phyloP scores from a whole-genome alignment of 2,113 vertebrate genomes.

The Otolemur garnettii region DNA sequence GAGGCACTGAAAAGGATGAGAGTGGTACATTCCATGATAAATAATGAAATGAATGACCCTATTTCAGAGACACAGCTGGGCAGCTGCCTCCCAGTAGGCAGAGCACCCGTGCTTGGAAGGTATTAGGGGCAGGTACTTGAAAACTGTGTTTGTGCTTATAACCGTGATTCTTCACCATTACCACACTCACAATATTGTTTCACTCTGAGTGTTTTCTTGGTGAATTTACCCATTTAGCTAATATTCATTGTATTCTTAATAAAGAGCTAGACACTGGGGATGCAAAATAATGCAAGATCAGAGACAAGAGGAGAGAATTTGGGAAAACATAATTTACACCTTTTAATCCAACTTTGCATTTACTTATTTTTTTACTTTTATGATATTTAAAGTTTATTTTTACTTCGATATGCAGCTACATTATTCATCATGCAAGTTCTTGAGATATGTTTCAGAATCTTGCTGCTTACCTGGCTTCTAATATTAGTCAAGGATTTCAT shows the following conservation, averaged over 20 bases:
- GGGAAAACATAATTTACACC: background rate
- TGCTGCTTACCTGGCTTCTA: background rate
- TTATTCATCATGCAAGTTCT: background rate
- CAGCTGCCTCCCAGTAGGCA: background rate
- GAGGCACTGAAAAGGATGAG: background rate
- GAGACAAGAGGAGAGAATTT: background rate
- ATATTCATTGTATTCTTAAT: background rate
- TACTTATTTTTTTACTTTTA: background rate
- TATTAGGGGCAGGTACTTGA: background rate
- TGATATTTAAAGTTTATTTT: background rate
- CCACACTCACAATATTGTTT: background rate
- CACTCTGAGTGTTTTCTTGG: background rate
- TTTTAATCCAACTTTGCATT: background rate
- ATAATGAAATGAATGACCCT: background rate
- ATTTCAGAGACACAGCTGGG: background rate
- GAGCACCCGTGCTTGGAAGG: background rate
- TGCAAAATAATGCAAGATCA: background rate
- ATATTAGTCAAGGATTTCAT: background rate
- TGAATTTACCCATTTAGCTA: background rate
- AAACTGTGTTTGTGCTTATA: background rate
- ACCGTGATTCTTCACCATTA: background rate
- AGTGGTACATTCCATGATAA: background rate
- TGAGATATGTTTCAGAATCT: background rate
- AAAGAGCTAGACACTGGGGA: background rate
- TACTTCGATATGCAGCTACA: background rate